Conservation (phyloP, 2,888 invertebrate genomes). For the Pterostichus niger region DNA sequence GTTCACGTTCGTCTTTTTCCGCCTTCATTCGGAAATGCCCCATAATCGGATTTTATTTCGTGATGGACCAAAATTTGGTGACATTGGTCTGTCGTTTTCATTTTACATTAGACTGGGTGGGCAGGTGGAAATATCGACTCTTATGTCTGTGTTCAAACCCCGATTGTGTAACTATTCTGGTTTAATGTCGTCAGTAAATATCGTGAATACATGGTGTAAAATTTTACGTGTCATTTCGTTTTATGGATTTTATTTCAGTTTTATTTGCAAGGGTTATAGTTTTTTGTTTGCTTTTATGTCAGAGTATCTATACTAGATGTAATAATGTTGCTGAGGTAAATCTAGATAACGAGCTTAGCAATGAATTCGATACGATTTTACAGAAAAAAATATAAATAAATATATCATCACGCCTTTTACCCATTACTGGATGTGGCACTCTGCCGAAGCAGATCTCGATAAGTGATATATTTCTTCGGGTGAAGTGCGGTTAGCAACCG, state of each 20-base stretch:
- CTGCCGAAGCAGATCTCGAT: too few relatives aligned
- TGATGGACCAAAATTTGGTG: slow-evolving; percentile 4
- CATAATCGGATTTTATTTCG: slow-evolving; percentile 4
- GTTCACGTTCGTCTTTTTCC: not conserved
- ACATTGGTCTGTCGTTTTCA: slow-evolving; percentile 7
- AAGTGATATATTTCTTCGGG: too few relatives aligned
- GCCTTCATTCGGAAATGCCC: not conserved
- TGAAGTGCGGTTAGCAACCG: too few relatives aligned
- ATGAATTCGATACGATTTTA: too few relatives aligned
- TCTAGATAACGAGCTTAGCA: too few relatives aligned
- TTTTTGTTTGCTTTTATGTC: not conserved
- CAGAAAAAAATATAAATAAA: too few relatives aligned
- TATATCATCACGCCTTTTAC: too few relatives aligned
- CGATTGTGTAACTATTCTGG: not conserved
- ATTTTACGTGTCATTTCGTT: slow-evolving; percentile 59
- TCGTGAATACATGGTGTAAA: slow-evolving; percentile 55
- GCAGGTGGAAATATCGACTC: slow-evolving; percentile 10
- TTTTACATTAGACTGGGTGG: not conserved
- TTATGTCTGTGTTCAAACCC: not conserved
- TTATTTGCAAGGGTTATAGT: slow-evolving; percentile 45
- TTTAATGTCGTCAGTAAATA: slow-evolving; percentile 53
- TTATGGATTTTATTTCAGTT: slow-evolving; percentile 48
- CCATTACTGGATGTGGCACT: too few relatives aligned
- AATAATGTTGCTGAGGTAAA: too few relatives aligned
- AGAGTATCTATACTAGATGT: too few relatives aligned